Base-by-base conservation (phyloP, 2,113 vertebrate genomes). In the Alligator mississippiensis region DNA sequence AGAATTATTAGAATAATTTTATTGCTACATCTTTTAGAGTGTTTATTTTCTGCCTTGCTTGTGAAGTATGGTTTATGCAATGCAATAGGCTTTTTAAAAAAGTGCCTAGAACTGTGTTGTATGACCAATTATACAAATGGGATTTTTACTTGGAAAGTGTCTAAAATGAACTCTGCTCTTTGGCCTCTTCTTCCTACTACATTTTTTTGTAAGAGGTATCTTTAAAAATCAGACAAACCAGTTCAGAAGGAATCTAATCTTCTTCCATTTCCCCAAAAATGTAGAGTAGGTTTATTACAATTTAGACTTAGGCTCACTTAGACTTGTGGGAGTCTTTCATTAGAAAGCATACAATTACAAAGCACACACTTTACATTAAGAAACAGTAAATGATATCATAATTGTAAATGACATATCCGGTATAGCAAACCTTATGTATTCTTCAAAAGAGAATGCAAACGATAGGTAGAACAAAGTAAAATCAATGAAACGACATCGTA, bases 401-500 rank as follows among this genome's bases (percentile, higher is more conserved):
- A 97, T 96, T 91, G 94, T 94, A 93, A 97, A 91, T 95, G 92
- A 94, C 84, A 88, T 95, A 88, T 97, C 93, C 82, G 68, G n/a
- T 28, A 14, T 94, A 97, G 97, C 22, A 90, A 94, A 97, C 96
- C 93, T 87, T 97, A 92, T 63, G 75, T 94, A 96, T 96, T 95
- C 96, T 94, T 94, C 92, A 91, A 95, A 94, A 93, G 95, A 94
- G 92, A 96, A 95, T 93, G 90, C 88, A 96, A 97, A 97, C 97
- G 98, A 97, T 97, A 97, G 97, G 96, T 96, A 95, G 95, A 96
- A 97, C 92, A 95, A 97, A 98, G 94, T 95, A 96, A 97, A 97
- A 97, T 97, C 97, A 96, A 97, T 98, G 97, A 97, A 97, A 96
- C 96, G 97, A 98, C 97, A 97, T 88, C 76, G 93, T 92, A 95